Evolutionary conservation across 2,888 invertebrate genomes (phyloP).

Genomic region (Stenichneumon culpator): DNA sequence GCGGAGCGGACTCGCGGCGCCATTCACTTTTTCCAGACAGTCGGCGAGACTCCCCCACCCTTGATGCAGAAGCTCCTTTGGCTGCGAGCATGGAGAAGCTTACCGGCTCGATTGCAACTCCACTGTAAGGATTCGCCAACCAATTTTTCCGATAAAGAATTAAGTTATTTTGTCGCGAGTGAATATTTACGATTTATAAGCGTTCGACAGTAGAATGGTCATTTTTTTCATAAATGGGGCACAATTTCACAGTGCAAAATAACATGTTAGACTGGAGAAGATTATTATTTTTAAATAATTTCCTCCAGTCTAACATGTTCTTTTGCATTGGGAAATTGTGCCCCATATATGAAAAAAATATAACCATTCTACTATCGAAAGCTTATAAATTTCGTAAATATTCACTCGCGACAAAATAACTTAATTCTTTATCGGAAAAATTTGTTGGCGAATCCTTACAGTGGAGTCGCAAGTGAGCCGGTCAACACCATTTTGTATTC

Average conservation of each 20-base stretch:
- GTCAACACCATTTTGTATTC: too few species aligned
- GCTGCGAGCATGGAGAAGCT: background rate
- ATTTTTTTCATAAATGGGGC: background rate
- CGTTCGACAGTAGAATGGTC: background rate
- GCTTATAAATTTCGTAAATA: background rate
- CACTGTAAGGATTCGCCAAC: background rate
- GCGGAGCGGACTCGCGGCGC: conserved; percentile 48
- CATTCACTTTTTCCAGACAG: conserved; percentile 65
- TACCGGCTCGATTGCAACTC: background rate
- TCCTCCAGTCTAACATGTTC: background rate
- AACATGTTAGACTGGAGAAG: background rate
- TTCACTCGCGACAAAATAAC: background rate
- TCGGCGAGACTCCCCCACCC: conserved; percentile 60
- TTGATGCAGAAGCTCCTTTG: background rate
- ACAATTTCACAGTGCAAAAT: background rate
- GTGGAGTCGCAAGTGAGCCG: background rate
- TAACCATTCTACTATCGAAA: background rate
- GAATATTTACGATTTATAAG: background rate
- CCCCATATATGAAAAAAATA: background rate
- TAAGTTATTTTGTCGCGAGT: background rate
- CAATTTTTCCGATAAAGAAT: background rate
- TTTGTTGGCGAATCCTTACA: background rate
- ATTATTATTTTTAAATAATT: too few species aligned
- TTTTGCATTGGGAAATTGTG: background rate
- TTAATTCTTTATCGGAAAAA: background rate